Base-by-base conservation (phyloP, 2,797 vertebrate species). In the Lacerta viridis region DNA sequence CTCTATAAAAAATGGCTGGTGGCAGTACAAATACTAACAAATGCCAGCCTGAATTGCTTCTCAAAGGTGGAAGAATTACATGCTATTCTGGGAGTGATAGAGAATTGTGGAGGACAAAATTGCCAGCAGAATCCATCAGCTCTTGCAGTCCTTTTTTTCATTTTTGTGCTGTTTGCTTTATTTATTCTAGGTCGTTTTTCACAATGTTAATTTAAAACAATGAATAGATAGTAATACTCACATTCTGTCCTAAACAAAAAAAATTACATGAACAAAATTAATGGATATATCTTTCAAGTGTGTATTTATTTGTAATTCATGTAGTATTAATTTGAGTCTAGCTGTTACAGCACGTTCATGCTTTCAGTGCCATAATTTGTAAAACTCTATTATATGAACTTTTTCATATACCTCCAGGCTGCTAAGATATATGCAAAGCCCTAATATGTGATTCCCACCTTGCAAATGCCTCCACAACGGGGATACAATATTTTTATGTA, bases 1-100 rank as follows among this genome's bases (percentile, higher is more conserved):
- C 8, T 86, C 83, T 87, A 64, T 78, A 90, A 66, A 85, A 92
- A 91, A 81, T 79, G 78, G 50, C 83, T 93, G n/a, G 36, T 92
- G 75, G 64, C 87, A 41, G 9, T 61, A n/a, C 83, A 88, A 92
- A 88, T 83, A 33, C 68, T 64, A 71, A 6, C 43, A 83, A 84
- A 77, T 87, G 64, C 80, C 84, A 20, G 9, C 0, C 46, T 84
- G 64, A 66, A 46, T 87, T 89, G 72, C 78, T 80, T 87, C 50
- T 72, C 4, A 23, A 75, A n/a, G 55, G 72, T 23, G 76, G 77
- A 87, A 64, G 76, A 18, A 41, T 23, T 71, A 8, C 74, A 68
- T 2, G 23, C 0, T 39, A 68, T 85, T 71, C 82, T 15, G 10
- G 11, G 2, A 77, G 33, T 3, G 8, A 78, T 64, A 90, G 77